Base-by-base conservation (phyloP, 2,797 vertebrate species). In the Lagorchestes hirsutus region DNA sequence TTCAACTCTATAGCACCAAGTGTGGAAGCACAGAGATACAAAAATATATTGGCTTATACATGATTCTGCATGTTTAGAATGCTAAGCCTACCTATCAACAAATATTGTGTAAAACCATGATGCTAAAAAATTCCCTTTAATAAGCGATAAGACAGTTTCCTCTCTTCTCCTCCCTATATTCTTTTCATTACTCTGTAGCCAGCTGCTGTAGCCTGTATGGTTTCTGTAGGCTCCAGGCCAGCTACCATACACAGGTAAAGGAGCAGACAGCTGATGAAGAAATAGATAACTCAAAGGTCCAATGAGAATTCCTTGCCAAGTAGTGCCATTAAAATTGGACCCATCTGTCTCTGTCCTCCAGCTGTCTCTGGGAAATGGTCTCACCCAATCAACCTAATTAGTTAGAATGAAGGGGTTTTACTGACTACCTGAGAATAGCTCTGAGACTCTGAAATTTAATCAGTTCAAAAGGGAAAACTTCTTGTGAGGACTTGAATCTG, bases 281-380 rank as follows among this genome's bases (percentile, higher is more conserved):
- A 91, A 91, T 18, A 54, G 34, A 16, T 34, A 28, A 54, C 90
- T 91, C 28, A 91, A 91, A 91, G 90, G 28, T 54, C 50, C 90
- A 91, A n/a, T 55, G 50, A 55, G 29, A 91, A 91, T 91, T 91
- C 9, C 28, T 54, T 91, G 52, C 54, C 90, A 91, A 54, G 52
- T 34, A 54, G 13, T 8, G 14, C 28, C 34, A 91, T 11, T 98
- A 96, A 97, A 94, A 97, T 97, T 87, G 18, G 96, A 91, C 94
- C 97, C 97, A 98, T 95, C 97, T 98, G 97, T 97, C 96, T 97
- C 95, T 97, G 96, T 97, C 97, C 96, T 97, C 95, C 95, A 97
- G 97, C 97, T 96, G 87, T 3, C 97, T 97, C 96, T 91, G 90
- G 27, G 93, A 96, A 96, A 96, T 93, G 96, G 40, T 96, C 96